Base-by-base conservation (phyloP, 1,140 invertebrate genomes). In the Papilio polytes region DNA sequence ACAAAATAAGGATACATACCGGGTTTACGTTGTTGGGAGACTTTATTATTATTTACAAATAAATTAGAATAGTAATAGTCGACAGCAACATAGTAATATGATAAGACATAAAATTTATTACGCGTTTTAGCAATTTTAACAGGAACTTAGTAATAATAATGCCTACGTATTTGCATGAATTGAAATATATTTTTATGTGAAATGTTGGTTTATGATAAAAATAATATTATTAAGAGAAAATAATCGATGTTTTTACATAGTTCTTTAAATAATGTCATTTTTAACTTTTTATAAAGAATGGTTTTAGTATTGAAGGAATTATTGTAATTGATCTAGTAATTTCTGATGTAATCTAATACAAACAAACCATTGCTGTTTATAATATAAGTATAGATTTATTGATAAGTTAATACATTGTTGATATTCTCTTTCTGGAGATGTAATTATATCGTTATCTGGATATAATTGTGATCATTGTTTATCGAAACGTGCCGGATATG, bases 11-110 rank as follows among this genome's bases (percentile, higher is more conserved):
- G 59, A 63, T 4, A 13, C n/a, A 18, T 56, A 56, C 46, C 46
- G 46, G 46, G 46, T 48, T 56, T 8, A 13, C 10, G 59, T 63
- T 3, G 22, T 26, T 26, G 10, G 10, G 3, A 63, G 26, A 63
- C 59, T 63, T 63, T 26, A 2, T 63, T 15, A 63, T 63, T 63
- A 22, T 59, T 10, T 26, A 63, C 9, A 63, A 26, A 63, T 63
- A 63, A 63, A 63, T 63, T 63, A 63, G 59, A 63, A 22, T 26
- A 15, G 10, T 63, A 63, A 63, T 63, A 63, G 59, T 13, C 22
- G 59, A 63, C 59, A 63, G 59, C 59, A 63, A 63, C 59, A 63
- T 63, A 63, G 59, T 63, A 63, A 63, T 63, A 26, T 63, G 59
- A 63, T 63, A 63, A 63, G 59, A 63, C 20, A 13, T 63, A 3